These are phyloP conservation scores for Drosophila putrida DNA, from an alignment of 2,888 invertebrate genomes.

Conservation along the genomic window DNA sequence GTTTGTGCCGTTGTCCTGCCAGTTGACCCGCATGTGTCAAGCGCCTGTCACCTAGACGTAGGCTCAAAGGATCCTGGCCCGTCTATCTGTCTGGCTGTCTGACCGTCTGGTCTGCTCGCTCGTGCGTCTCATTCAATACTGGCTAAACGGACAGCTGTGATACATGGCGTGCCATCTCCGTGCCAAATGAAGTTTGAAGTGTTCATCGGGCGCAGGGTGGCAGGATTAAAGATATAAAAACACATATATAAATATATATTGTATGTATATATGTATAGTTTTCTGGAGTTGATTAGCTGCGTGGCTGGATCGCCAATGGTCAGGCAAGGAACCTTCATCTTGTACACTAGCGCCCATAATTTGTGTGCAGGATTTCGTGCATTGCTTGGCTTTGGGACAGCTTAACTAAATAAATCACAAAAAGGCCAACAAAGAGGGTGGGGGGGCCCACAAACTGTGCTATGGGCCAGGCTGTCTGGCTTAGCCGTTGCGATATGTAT, in stretches of 20 bases:
- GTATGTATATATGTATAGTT: slow-evolving; percentile 6
- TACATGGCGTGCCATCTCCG: slow-evolving; percentile 34
- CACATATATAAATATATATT: neutral
- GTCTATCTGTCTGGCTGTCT: neutral
- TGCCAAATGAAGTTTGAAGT: slow-evolving; percentile 62
- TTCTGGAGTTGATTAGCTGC: slow-evolving; percentile 45
- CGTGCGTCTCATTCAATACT: slow-evolving; percentile 74
- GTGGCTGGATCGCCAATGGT: slow-evolving; percentile 24
- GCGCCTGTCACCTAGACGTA: slow-evolving; percentile 55
- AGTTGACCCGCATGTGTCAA: slow-evolving; percentile 67
- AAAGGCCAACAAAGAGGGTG: slow-evolving; percentile 46
- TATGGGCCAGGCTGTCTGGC: slow-evolving; percentile 34
- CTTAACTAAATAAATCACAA: slow-evolving; percentile 79
- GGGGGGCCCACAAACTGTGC: slow-evolving; percentile 26
- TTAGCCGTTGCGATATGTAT: slow-evolving; percentile 33
- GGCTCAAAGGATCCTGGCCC: slow-evolving; percentile 41
- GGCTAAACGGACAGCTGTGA: slow-evolving; percentile 41
- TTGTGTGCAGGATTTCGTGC: slow-evolving; percentile 69
- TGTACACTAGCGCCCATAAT: slow-evolving; percentile 52
- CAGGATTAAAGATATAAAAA: neutral
- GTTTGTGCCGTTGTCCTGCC: slow-evolving; percentile 26
- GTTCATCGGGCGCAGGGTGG: slow-evolving; percentile 30
- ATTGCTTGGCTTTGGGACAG: slow-evolving; percentile 70
- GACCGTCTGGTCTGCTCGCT: slow-evolving; percentile 46
- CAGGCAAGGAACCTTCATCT: slow-evolving; percentile 17